Percentiles rank a stretch among this genome's conserved stretches.
Evolutionary conservation across 2,888 invertebrate species (phyloP).

Genomic region (Steromphala cineraria): DNA sequence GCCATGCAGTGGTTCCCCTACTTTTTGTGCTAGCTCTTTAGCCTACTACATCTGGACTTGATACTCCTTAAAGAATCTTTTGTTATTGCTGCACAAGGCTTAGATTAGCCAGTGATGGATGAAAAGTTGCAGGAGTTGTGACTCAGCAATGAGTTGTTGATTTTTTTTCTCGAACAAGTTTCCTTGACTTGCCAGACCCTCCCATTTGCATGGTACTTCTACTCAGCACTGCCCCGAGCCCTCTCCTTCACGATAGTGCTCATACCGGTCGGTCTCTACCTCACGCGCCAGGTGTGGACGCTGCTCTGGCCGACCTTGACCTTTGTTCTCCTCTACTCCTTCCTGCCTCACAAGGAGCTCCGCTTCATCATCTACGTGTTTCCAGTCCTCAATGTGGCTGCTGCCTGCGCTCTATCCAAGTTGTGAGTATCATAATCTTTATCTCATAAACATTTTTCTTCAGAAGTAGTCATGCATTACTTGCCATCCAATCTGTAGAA

Average conservation of each 20-base stretch:
- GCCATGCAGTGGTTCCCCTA: too few relatives aligned
- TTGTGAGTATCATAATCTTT: constrained; percentile 82
- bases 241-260: constrained; percentile 88
- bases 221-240: constrained; percentile 95
- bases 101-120: too few relatives aligned
- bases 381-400: constrained; percentile 94
- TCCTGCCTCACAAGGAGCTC: constrained; percentile 97
- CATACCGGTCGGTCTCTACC: constrained; percentile 78
- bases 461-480: too few relatives aligned
- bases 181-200: constrained; percentile 60
- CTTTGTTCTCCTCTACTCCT: constrained; percentile 93
- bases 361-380: constrained; percentile 98
- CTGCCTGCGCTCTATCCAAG: constrained; percentile 90
- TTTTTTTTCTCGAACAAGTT: too few relatives aligned
- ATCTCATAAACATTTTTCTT: too few relatives aligned
- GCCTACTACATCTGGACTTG: too few relatives aligned
- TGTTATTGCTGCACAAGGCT: too few relatives aligned
- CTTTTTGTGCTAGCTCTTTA: too few relatives aligned
- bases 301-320: constrained; percentile 72
- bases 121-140: too few relatives aligned
- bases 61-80: too few relatives aligned
- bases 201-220: constrained; percentile 98
- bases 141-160: too few relatives aligned
- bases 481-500: too few relatives aligned
- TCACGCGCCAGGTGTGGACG: constrained; percentile 82